A percentile compares a stretch with the other conserved stretches of the same genome.
phyloP scores from a whole-genome alignment of 1,140 invertebrate species.

The Aethina tumida region DNA sequence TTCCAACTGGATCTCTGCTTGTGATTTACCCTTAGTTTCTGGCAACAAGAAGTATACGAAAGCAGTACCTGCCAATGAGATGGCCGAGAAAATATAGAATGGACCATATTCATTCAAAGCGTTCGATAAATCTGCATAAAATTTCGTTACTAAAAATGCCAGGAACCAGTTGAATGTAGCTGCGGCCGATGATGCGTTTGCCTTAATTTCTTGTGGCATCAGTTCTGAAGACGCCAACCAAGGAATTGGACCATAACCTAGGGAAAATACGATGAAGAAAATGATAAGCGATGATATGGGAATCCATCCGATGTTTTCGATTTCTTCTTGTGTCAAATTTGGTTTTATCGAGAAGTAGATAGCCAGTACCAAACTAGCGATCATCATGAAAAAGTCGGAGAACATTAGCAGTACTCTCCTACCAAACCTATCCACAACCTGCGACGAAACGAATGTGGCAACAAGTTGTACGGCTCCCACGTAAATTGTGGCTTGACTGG shows the following conservation, averaged over 20 bases:
- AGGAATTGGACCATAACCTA: constrained; percentile 74
- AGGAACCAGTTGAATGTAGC: constrained; percentile 69
- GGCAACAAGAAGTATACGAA: constrained; percentile 58
- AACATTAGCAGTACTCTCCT: constrained; percentile 57
- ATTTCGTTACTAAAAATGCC: constrained; percentile 76
- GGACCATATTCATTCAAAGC: no score
- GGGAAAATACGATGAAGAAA: constrained; percentile 67
- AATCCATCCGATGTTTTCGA: constrained; percentile 42
- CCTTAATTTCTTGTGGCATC: constrained; percentile 66
- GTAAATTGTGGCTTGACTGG: constrained; percentile 49
- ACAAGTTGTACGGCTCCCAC: constrained; percentile 65
- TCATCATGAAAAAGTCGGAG: constrained; percentile 54
- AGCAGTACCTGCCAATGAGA: constrained; percentile 49
- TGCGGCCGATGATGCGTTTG: constrained; percentile 62
- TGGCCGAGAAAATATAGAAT: constrained; percentile 54
- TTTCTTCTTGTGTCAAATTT: constrained; percentile 26
- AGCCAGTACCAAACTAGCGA: constrained; percentile 52
- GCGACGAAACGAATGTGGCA: constrained; percentile 51
- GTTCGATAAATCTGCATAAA: constrained; percentile 44
- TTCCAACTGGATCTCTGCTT: constrained; percentile 61
- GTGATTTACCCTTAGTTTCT: constrained; percentile 66
- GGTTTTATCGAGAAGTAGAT: constrained; percentile 51
- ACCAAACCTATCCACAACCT: constrained; percentile 58
- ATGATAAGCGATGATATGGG: constrained; percentile 62
- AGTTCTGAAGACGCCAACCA: constrained; percentile 71